A percentile compares a stretch with the other conserved stretches of the same genome.
Conservation (phyloP, 2,113 vertebrate genomes). For the Albula glossodonta region DNA sequence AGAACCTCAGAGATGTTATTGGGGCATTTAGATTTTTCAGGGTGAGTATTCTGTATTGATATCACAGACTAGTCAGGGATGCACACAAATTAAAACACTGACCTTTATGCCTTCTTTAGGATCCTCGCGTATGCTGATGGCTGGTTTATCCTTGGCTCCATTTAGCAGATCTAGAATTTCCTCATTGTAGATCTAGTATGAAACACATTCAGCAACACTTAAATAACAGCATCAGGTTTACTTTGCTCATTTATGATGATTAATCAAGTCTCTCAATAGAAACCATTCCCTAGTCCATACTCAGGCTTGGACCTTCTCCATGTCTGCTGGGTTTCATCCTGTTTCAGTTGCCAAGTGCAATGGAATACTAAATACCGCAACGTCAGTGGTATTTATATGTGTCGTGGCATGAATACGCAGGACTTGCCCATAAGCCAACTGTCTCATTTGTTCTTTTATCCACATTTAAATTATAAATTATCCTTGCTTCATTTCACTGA, state of each 20-base stretch:
- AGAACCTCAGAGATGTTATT: too few species aligned
- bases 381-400: neutral
- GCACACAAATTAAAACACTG: neutral
- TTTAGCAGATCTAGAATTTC: conserved; percentile 90
- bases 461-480: too few species aligned
- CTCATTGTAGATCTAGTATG: conserved; percentile 90
- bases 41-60: neutral
- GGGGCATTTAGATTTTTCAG: too few species aligned
- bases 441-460: too few species aligned
- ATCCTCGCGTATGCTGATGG: conserved; percentile 88
- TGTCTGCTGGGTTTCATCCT: neutral
- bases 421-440: too few species aligned
- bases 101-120: conserved; percentile 97
- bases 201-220: neutral
- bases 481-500: neutral
- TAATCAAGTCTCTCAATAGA: neutral
- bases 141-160: conserved; percentile 76
- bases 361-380: neutral
- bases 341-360: too few species aligned
- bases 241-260: neutral
- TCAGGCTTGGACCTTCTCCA: neutral
- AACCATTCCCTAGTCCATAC: neutral
- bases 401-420: neutral
- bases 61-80: neutral
- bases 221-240: neutral